These are phyloP conservation scores for Agrotis puta DNA, from an alignment of 2,888 invertebrate genomes.

Conservation along the genomic window DNA sequence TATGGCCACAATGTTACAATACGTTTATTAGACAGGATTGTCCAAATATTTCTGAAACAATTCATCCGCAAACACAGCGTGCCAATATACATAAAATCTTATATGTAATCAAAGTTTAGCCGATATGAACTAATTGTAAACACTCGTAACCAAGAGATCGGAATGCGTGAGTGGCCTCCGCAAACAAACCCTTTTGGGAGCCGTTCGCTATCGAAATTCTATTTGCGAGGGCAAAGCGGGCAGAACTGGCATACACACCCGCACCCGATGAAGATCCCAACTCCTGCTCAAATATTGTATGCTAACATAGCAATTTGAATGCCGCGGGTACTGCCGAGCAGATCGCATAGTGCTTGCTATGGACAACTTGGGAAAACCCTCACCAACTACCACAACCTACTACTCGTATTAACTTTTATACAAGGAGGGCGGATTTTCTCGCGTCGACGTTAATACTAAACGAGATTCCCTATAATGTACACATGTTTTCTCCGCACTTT, in stretches of 20 bases:
- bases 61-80: conserved; percentile 12
- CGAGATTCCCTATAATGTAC: conserved; percentile 57
- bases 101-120: conserved; percentile 56
- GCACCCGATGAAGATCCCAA: conserved; percentile 71
- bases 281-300: conserved; percentile 76
- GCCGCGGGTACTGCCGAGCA: conserved; percentile 68
- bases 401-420: conserved; percentile 70
- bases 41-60: conserved; percentile 25
- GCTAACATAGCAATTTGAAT: conserved; percentile 81
- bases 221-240: conserved; percentile 75
- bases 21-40: background rate
- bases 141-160: conserved; percentile 71
- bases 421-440: conserved; percentile 66
- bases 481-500: conserved; percentile 30
- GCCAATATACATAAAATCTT: conserved; percentile 30
- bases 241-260: conserved; percentile 67
- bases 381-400: conserved; percentile 55
- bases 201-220: conserved; percentile 79
- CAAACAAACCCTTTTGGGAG: conserved; percentile 75
- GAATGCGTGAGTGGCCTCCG: conserved; percentile 73
- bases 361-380: conserved; percentile 75
- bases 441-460: conserved; percentile 67
- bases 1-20: background rate
- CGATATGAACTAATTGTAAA: conserved; percentile 70
- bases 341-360: conserved; percentile 68